A percentile compares a stretch with the other conserved stretches of the same genome.
Conservation (phyloP, 2,888 invertebrate species). For the Athalia cordata region DNA sequence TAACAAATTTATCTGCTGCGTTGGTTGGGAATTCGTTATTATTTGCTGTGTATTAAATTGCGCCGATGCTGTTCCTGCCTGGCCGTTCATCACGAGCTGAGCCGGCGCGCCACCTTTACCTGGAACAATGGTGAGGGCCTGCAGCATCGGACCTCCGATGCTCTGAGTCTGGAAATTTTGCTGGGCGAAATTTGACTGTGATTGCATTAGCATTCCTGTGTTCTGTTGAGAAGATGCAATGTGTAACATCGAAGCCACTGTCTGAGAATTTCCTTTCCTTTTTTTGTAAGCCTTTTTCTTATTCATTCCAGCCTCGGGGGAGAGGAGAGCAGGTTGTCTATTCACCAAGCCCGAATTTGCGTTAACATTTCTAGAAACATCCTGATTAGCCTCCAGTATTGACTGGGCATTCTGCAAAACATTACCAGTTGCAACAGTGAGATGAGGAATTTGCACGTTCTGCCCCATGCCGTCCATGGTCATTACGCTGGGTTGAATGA, state of each 20-base stretch:
- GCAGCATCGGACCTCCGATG: slow-evolving; percentile 82
- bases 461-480: slow-evolving; percentile 85
- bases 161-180: slow-evolving; percentile 85
- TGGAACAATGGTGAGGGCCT: slow-evolving; percentile 85
- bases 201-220: slow-evolving; percentile 78
- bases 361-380: slow-evolving; percentile 62
- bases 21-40: slow-evolving; percentile 76
- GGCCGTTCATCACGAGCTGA: slow-evolving; percentile 87
- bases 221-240: slow-evolving; percentile 80
- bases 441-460: slow-evolving; percentile 81
- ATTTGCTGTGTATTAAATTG: slow-evolving; percentile 82
- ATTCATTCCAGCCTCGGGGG: slow-evolving; percentile 81
- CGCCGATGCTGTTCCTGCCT: slow-evolving; percentile 75
- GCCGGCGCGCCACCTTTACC: slow-evolving; percentile 84
- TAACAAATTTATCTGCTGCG: slow-evolving; percentile 82
- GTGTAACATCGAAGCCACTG: slow-evolving; percentile 83
- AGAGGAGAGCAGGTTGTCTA: slow-evolving; percentile 74
- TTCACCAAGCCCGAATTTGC: slow-evolving; percentile 64
- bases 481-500: slow-evolving; percentile 87
- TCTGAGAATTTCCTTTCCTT: slow-evolving; percentile 82
- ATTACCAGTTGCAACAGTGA: slow-evolving; percentile 79
- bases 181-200: slow-evolving; percentile 78
- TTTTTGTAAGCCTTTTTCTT: slow-evolving; percentile 80
- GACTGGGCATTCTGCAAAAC: slow-evolving; percentile 78
- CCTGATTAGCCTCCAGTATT: slow-evolving; percentile 73